A percentile compares a stretch with the other conserved stretches of the same genome.
Conservation (phyloP, 2,113 vertebrate species). For the Epinephelus cyanopodus region DNA sequence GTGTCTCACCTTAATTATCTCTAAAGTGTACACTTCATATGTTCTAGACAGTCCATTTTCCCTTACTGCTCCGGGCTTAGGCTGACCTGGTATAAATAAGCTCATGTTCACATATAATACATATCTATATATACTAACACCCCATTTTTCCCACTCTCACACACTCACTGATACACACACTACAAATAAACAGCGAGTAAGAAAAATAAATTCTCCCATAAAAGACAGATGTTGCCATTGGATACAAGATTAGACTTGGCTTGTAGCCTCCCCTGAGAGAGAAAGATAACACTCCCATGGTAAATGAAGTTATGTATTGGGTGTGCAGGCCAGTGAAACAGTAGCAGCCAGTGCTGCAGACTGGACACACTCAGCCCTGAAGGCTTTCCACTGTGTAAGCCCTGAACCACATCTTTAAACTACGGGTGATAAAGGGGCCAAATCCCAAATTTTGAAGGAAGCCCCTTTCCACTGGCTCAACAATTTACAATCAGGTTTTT, state of each 20-base stretch:
- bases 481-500: constrained; percentile 50
- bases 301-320: constrained; percentile 63
- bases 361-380: constrained; percentile 55
- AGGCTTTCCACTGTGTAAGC: constrained; percentile 61
- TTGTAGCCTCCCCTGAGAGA: constrained; percentile 59
- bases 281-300: constrained; percentile 61
- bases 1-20: neutral
- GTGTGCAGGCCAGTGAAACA: constrained; percentile 56
- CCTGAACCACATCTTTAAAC: constrained; percentile 52
- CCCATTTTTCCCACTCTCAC: constrained; percentile 41
- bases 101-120: constrained; percentile 24
- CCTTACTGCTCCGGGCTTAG: neutral
- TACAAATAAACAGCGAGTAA: constrained; percentile 60
- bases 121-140: constrained; percentile 27
- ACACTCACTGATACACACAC: constrained; percentile 26
- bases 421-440: constrained; percentile 40
- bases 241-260: constrained; percentile 64
- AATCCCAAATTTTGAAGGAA: constrained; percentile 39
- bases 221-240: constrained; percentile 70
- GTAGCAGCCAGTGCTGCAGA: constrained; percentile 61
- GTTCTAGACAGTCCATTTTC: neutral
- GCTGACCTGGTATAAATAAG: constrained; percentile 17
- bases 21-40: neutral
- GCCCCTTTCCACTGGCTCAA: constrained; percentile 1
- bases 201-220: constrained; percentile 73